Evolutionary conservation across 2,797 vertebrate species (phyloP).

Genomic region (Gorsachius magnificus): DNA sequence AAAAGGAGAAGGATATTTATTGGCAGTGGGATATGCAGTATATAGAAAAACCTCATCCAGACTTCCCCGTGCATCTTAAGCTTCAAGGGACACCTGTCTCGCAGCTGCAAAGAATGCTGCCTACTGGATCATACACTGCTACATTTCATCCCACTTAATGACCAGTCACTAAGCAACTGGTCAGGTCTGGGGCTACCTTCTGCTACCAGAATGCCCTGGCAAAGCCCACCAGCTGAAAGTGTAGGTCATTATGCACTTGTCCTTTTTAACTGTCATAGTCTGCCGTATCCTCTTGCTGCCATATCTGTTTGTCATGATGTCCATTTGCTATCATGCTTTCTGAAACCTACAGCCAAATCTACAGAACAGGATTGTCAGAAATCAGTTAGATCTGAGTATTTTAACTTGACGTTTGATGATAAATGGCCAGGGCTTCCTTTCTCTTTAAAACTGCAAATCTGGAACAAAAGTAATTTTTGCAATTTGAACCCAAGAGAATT

Average conservation of each 20-base stretch:
- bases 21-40: background rate
- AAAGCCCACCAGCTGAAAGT: background rate
- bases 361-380: background rate
- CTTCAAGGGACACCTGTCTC: background rate
- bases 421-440: background rate
- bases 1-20: background rate
- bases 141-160: background rate
- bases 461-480: background rate
- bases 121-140: rapidly evolving
- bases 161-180: background rate
- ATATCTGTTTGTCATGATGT: background rate
- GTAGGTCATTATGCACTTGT: background rate
- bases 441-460: background rate
- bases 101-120: background rate
- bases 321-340: background rate
- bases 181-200: background rate
- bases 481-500: background rate
- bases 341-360: background rate
- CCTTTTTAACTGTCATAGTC: background rate
- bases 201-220: background rate
- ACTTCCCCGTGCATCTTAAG: background rate
- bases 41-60: background rate
- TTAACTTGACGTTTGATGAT: background rate
- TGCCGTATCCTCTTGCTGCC: background rate
- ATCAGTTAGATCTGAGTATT: background rate